Evolutionary conservation across 2,888 invertebrate species (phyloP), one percentile per base, ranked within the genome.

Genomic region (Campoplex capitator): DNA sequence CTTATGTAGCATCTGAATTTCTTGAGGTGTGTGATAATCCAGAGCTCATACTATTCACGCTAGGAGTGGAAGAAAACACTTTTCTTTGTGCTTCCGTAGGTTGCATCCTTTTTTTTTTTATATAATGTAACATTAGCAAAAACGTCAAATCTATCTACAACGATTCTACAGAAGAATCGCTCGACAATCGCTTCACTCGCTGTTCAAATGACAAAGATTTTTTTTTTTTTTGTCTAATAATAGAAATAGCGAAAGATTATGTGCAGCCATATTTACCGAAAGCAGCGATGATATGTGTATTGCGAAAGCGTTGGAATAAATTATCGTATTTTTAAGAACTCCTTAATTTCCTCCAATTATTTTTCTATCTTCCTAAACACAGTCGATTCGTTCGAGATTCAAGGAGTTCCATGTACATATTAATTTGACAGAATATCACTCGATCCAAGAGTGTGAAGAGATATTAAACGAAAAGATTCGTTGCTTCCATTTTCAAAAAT

Each of bases 271-370:
- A 86, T 78, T 58, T 35, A 23, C 74, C 78, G 51, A 78, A 78
- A 74, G 70, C 79, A 62, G 74, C 85, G 74, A 83, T 70, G 78
- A 74, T 56, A 81, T 67, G 56, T 83, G 83, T 79, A 86, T 71
- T 77, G 75, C 70, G 35, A 79, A 83, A 77, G n/a, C 80, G 35
- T 83, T 79, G 71, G 45, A 86, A 86, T 86, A 86, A 86, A 86
- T 81, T 83, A 70, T 79, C 70, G 51, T 83, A 77, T 77, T 86
- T 86, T 83, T 86, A 81, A 81, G 77, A 68, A 86, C 13, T 71
- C 45, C 13, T 45, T 13, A 0, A 45, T 35, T 9, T n/a, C 35
- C 13, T 6, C 13, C n/a, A 13, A 1, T n/a, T n/a, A 56, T 23
- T 74, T 74, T 35, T 74, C 9, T 56, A 8, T 9, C 42, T 11